Conservation (phyloP, 2,888 invertebrate genomes). For the Eulithis testata region DNA sequence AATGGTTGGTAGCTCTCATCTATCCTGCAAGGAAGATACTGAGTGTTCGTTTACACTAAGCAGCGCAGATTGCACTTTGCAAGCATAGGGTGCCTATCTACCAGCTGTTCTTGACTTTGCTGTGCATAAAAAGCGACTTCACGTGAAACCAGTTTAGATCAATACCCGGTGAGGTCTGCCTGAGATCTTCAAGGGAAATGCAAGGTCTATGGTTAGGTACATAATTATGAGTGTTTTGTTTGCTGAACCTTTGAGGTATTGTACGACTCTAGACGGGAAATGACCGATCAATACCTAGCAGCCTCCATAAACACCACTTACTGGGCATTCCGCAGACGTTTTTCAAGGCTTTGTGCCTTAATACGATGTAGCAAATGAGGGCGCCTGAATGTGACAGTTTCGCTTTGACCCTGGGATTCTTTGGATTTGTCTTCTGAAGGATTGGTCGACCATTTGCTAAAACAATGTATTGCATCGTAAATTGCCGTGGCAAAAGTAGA, state of each 20-base stretch:
- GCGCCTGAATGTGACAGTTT: constrained; percentile 54
- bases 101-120: too few relatives aligned
- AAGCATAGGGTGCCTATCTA: too few relatives aligned
- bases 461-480: constrained; percentile 28
- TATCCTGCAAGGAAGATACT: constrained; percentile 41
- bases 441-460: constrained; percentile 54
- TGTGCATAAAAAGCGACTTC: too few relatives aligned
- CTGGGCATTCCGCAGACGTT: constrained; percentile 48
- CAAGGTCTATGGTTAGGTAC: background rate
- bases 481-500: constrained; percentile 10
- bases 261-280: background rate
- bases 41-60: background rate
- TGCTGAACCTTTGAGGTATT: background rate
- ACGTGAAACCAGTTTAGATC: too few relatives aligned
- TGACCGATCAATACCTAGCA: constrained; percentile 9
- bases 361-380: constrained; percentile 46
- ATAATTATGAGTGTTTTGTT: background rate
- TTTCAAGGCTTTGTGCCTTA: constrained; percentile 53
- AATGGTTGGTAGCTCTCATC: constrained; percentile 46
- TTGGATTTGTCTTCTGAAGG: constrained; percentile 31
- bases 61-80: background rate
- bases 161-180: too few relatives aligned
- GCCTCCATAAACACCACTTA: constrained; percentile 41
- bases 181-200: too few relatives aligned
- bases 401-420: constrained; percentile 44